Percentiles rank a stretch among this genome's conserved stretches.
phyloP scores from a whole-genome alignment of 64 coral and sea anemone genomes.

The Acropora tenuis region DNA sequence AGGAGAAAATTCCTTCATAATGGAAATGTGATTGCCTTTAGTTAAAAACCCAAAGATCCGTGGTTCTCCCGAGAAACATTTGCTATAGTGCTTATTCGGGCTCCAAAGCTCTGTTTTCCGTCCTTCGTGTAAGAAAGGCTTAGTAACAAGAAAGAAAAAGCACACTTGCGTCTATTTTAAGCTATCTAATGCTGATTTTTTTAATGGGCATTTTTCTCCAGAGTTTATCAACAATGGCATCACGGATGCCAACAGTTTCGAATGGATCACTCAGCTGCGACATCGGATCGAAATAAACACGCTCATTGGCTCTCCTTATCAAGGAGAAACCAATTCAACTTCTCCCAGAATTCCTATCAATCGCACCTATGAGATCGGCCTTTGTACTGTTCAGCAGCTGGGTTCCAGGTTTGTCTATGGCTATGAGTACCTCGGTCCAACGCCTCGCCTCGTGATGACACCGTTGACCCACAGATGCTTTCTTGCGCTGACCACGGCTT shows the following conservation, averaged over 20 bases:
- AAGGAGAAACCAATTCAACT: slow-evolving; percentile 11
- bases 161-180: not conserved
- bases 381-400: slow-evolving; percentile 71
- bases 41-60: too few species aligned
- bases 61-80: too few species aligned
- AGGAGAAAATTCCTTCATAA: too few species aligned
- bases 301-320: slow-evolving; percentile 59
- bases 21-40: too few species aligned
- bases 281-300: slow-evolving; percentile 69
- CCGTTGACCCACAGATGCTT: slow-evolving; percentile 88
- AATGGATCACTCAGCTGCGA: slow-evolving; percentile 84
- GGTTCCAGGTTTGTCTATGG: slow-evolving; percentile 79
- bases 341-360: slow-evolving; percentile 63
- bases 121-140: too few species aligned
- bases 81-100: too few species aligned
- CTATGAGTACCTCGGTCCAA: slow-evolving; percentile 92
- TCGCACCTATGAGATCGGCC: slow-evolving; percentile 53
- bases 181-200: not conserved
- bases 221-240: slow-evolving; percentile 72
- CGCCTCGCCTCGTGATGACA: slow-evolving; percentile 70
- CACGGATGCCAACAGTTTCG: slow-evolving; percentile 64
- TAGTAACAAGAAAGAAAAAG: not conserved
- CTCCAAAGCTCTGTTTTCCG: too few species aligned
- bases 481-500: slow-evolving; percentile 81
- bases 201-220: slow-evolving; percentile 8